Percentiles rank a stretch among this genome's conserved stretches.
phyloP scores from a whole-genome alignment of 2,888 invertebrate species.

The Oscheius sp. region DNA sequence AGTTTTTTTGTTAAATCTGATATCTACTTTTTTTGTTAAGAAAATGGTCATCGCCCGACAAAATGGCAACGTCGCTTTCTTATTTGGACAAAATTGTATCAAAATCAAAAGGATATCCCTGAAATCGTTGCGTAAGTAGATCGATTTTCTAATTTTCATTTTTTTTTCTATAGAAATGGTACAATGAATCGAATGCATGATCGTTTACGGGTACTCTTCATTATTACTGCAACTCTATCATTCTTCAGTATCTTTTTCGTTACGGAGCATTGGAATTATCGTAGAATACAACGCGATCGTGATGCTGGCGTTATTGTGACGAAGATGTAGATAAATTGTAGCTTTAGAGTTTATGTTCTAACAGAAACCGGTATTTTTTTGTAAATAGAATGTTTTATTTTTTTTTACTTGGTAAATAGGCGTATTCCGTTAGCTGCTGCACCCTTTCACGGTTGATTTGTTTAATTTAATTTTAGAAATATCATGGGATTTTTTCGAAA shows the following conservation, averaged over 20 bases:
- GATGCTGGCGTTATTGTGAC: conserved; percentile 54
- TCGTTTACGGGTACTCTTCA: conserved; percentile 60
- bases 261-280: conserved; percentile 44
- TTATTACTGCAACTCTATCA: conserved; percentile 48
- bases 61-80: conserved; percentile 56
- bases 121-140: conserved; percentile 59
- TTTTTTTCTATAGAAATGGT: conserved; percentile 42
- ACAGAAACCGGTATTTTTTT: not conserved
- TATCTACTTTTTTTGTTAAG: not conserved
- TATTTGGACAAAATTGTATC: conserved; percentile 57
- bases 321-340: conserved; percentile 38
- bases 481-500: conserved; percentile 58
- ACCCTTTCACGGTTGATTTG: conserved; percentile 18
- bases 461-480: too few relatives aligned
- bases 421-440: conserved; percentile 13
- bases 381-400: conserved; percentile 13
- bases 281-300: conserved; percentile 49
- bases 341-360: not conserved
- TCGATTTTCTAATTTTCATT: not conserved
- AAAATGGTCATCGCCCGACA: conserved; percentile 42
- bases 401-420: conserved; percentile 1
- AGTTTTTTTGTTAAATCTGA: conserved; percentile 15
- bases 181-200: conserved; percentile 67
- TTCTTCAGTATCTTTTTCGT: conserved; percentile 54
- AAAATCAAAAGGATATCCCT: conserved; percentile 51